phyloP scores from a whole-genome alignment of 2,888 invertebrate species.

The Toxonevra muliebris region DNA sequence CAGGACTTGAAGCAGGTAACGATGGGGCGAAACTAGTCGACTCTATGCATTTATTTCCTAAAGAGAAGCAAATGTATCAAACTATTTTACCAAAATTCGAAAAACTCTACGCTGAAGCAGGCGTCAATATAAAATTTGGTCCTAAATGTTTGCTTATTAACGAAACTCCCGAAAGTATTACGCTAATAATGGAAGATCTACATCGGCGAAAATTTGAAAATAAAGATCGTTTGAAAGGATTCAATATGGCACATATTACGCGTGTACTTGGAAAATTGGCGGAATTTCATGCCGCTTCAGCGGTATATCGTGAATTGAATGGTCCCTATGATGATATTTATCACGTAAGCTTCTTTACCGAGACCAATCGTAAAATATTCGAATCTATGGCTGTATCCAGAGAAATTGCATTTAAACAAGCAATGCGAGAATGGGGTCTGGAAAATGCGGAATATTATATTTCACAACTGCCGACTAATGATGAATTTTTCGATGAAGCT shows the following conservation, averaged over 20 bases:
- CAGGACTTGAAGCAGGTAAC: constrained; percentile 43
- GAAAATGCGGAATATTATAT: constrained; percentile 46
- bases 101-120: constrained; percentile 49
- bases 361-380: constrained; percentile 40
- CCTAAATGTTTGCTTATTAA: constrained; percentile 50
- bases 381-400: constrained; percentile 32
- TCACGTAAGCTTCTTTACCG: constrained; percentile 34
- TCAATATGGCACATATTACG: constrained; percentile 52
- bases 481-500: constrained; percentile 38
- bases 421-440: constrained; percentile 49
- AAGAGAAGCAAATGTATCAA: constrained; percentile 54
- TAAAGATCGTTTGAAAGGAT: constrained; percentile 51
- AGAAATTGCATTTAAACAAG: constrained; percentile 27
- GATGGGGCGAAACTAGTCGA: constrained; percentile 40
- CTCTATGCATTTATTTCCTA: constrained; percentile 53
- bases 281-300: constrained; percentile 59
- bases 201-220: constrained; percentile 47
- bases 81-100: constrained; percentile 49
- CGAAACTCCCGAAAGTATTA: constrained; percentile 44
- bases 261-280: constrained; percentile 52
- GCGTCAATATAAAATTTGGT: constrained; percentile 47
- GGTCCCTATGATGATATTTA: constrained; percentile 44
- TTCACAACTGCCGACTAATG: constrained; percentile 16
- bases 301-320: constrained; percentile 45
- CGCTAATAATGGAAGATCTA: constrained; percentile 55